These are phyloP conservation scores for Stenodera caucasica DNA, from an alignment of 2,888 invertebrate genomes.

Conservation along the genomic window DNA sequence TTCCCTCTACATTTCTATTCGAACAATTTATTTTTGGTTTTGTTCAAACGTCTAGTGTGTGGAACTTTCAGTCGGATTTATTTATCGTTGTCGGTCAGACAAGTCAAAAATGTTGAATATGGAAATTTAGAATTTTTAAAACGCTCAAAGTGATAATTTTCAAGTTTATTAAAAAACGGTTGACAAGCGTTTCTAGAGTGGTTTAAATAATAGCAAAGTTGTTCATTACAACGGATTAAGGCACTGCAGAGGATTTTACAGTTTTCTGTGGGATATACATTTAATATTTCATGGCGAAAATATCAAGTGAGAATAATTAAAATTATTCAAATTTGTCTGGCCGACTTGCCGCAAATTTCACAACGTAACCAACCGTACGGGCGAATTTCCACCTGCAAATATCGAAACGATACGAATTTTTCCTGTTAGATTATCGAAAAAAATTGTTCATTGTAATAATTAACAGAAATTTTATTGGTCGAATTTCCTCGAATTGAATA, in stretches of 20 bases:
- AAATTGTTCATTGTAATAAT: too few relatives aligned
- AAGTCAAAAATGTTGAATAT: too few relatives aligned
- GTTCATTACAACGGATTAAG: conserved; percentile 36
- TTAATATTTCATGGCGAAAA: too few relatives aligned
- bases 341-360: too few relatives aligned
- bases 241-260: conserved; percentile 25
- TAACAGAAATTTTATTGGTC: too few relatives aligned
- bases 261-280: neutral
- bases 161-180: neutral
- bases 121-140: neutral
- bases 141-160: neutral
- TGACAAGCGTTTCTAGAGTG: conserved; percentile 10
- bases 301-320: too few relatives aligned
- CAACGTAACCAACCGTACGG: too few relatives aligned
- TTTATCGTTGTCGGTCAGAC: neutral
- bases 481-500: too few relatives aligned
- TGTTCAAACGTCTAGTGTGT: neutral
- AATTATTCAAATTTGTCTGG: too few relatives aligned
- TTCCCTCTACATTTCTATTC: neutral
- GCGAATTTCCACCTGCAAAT: too few relatives aligned
- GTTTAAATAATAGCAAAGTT: conserved; percentile 35
- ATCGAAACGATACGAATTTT: too few relatives aligned
- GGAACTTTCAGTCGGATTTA: neutral
- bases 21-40: conserved; percentile 5
- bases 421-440: too few relatives aligned